A percentile compares a stretch with the other conserved stretches of the same genome.
phyloP scores from a whole-genome alignment of 35 echinoderm and acorn worm genomes.

The Lytechinus variegatus region DNA sequence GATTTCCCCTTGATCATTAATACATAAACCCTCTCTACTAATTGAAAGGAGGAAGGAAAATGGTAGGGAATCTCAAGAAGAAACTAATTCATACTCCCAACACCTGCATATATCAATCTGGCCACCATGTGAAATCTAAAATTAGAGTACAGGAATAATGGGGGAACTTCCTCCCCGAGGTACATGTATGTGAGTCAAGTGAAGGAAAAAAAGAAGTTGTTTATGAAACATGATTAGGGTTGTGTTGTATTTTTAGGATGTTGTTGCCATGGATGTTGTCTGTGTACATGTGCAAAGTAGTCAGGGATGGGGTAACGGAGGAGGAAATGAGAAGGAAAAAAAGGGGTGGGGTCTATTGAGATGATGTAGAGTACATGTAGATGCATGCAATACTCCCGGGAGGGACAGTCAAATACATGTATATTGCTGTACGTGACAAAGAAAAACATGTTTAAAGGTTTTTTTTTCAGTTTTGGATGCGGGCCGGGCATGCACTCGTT shows the following conservation, averaged over 20 bases:
- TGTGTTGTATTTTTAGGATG: background rate
- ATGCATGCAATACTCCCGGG: no score
- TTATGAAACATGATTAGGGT: background rate
- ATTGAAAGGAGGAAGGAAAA: background rate
- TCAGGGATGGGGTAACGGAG: background rate
- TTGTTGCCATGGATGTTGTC: background rate
- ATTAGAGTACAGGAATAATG: background rate
- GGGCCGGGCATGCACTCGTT: no score
- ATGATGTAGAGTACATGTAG: no score
- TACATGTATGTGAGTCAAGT: background rate
- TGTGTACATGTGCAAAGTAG: background rate
- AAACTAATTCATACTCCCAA: background rate
- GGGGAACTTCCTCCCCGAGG: no score
- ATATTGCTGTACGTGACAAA: no score
- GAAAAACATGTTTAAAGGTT: no score
- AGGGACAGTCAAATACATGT: no score
- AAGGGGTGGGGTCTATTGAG: no score
- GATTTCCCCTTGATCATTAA: background rate
- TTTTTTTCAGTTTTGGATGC: no score
- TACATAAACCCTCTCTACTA: background rate
- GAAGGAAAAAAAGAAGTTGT: background rate
- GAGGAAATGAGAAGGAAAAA: no score
- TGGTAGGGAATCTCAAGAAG: background rate
- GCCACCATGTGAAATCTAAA: background rate
- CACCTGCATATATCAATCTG: constrained; percentile 1